Evolutionary conservation across 2,888 invertebrate species (phyloP), one percentile per base, ranked within the genome.

Genomic region (Leucophenga maculata): DNA sequence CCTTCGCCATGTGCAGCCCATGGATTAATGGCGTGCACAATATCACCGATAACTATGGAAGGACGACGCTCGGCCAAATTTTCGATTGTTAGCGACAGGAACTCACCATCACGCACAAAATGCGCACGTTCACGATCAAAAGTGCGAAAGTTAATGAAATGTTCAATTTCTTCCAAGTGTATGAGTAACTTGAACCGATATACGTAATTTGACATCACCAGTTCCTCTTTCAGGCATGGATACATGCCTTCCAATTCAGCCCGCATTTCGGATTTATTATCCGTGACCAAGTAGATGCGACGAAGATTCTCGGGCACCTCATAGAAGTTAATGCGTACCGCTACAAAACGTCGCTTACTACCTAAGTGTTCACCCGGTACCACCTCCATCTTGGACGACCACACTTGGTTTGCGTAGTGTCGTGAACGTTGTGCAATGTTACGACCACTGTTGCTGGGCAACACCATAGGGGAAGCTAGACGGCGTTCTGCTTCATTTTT

Each of bases 21-120:
- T 79, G 90, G 87, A 77, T 90, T 90, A 74, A 89, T 89, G 4
- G 90, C 89, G 11, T 91, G 88, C 16, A 93, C 91, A 82, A 88
- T 90, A 86, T 97, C 97, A 0, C 96, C 96, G 71, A 92, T 84
- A 16, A 97, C 91, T 46, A 98, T 88, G 0, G 97, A 96, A 0
- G 97, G 98, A 65, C 97, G 90, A 75, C 91, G 93, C 86, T 98
- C 98, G n/a, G 93, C 91, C 22, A 98, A 90, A 73, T 95, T 95
- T 69, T 93, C 93, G 59, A 97, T 93, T 84, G 92, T 91, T 70
- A 98, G 88, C 31, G 91, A 90, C 13, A 97, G 89, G 88, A 89
- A 96, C 77, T 95, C 94, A 1, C 92, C 92, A 75, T 90, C 90
- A 44, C 86, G 90, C 65, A 90, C 89, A 77, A 96, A 91, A 80